Evolutionary conservation across 2,797 vertebrate genomes (phyloP).

Genomic region (Hipposideros larvatus): DNA sequence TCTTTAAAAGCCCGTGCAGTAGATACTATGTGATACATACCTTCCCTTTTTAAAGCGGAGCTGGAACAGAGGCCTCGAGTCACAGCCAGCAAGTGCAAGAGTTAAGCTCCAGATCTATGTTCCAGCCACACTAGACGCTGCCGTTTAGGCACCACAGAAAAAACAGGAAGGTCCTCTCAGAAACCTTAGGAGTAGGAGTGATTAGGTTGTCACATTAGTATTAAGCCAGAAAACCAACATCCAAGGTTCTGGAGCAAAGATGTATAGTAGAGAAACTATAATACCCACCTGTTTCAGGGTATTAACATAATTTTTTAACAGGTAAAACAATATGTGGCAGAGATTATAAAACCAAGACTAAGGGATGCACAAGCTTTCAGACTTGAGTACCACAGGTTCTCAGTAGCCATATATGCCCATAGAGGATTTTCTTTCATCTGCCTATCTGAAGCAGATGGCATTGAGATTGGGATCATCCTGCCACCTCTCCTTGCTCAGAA

Average conservation of each 20-base stretch:
- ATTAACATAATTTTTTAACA: conserved; percentile 10
- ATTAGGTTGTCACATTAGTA: background rate
- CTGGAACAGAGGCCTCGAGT: background rate
- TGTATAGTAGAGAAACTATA: background rate
- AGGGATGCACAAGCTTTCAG: background rate
- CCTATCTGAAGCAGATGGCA: background rate
- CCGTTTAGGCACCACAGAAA: background rate
- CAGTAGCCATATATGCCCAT: background rate
- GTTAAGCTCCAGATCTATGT: background rate
- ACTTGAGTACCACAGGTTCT: background rate
- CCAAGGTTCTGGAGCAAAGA: background rate
- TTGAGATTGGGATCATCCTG: background rate
- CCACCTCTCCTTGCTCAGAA: background rate
- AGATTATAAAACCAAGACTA: background rate
- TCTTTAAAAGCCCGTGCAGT: background rate
- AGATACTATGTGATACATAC: background rate
- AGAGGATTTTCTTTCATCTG: background rate
- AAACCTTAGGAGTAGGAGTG: background rate
- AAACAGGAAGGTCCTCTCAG: background rate
- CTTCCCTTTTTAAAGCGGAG: background rate
- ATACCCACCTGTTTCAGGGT: background rate
- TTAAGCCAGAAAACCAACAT: background rate
- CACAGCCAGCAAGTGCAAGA: background rate
- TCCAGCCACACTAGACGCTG: background rate
- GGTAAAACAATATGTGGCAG: background rate